These are phyloP conservation scores for Helicolenus hilgendorfi DNA, from an alignment of 2,797 vertebrate genomes.

Conservation along the genomic window DNA sequence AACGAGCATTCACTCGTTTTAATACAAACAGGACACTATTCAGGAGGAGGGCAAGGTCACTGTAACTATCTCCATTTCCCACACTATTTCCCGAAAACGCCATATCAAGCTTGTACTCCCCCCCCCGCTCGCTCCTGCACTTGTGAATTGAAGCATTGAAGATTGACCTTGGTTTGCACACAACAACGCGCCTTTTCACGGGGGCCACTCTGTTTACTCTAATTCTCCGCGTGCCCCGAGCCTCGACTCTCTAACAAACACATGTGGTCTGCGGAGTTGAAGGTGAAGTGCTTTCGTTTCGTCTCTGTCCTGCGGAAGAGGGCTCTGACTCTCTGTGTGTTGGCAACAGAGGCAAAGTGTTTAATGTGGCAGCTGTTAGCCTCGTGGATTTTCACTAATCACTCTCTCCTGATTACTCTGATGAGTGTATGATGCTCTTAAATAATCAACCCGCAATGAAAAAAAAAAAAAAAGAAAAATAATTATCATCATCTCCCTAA, in stretches of 20 bases:
- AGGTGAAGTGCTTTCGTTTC: slow-evolving; percentile 84
- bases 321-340: slow-evolving; percentile 83
- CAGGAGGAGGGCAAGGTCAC: slow-evolving; percentile 37
- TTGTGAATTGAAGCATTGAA: slow-evolving; percentile 46
- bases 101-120: slow-evolving; percentile 67
- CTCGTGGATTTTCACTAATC: slow-evolving; percentile 91
- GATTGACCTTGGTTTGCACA: slow-evolving; percentile 71
- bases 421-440: slow-evolving; percentile 92
- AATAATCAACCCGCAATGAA: slow-evolving; percentile 90
- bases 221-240: slow-evolving; percentile 66
- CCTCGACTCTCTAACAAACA: slow-evolving; percentile 85
- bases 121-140: slow-evolving; percentile 24
- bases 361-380: slow-evolving; percentile 91
- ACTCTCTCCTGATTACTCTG: slow-evolving; percentile 92
- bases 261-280: slow-evolving; percentile 70
- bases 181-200: slow-evolving; percentile 67
- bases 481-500: slow-evolving; percentile 91
- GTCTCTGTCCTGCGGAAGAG: slow-evolving; percentile 79
- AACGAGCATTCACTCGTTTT: neutral
- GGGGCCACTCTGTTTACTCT: slow-evolving; percentile 62
- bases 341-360: slow-evolving; percentile 88
- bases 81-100: slow-evolving; percentile 48
- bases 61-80: slow-evolving; percentile 53
- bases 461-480: slow-evolving; percentile 86
- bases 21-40: slow-evolving; percentile 19